phyloP scores from a whole-genome alignment of 1,140 invertebrate species.

The Rhyzopertha dominica region DNA sequence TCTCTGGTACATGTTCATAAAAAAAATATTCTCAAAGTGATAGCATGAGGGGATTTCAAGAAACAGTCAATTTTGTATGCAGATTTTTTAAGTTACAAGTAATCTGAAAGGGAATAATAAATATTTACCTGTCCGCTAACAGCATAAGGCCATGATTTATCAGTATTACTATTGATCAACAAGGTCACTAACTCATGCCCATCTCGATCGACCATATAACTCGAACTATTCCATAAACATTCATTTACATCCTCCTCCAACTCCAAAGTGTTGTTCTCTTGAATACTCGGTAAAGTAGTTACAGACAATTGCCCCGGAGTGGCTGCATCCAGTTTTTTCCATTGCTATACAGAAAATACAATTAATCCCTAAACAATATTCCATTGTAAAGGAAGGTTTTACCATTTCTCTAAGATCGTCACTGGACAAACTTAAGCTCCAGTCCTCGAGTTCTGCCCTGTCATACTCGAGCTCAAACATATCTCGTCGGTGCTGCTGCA shows the following conservation, averaged over 20 bases:
- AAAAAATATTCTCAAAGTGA: too few species aligned
- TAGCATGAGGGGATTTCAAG: too few species aligned
- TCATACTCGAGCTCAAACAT: slow-evolving; percentile 67
- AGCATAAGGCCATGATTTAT: slow-evolving; percentile 50
- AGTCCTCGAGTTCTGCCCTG: slow-evolving; percentile 70
- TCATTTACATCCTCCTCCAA: slow-evolving; percentile 68
- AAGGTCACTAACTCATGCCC: slow-evolving; percentile 50
- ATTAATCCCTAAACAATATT: neutral
- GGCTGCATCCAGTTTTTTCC: slow-evolving; percentile 48
- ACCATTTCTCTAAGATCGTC: slow-evolving; percentile 55
- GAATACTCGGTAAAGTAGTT: slow-evolving; percentile 63
- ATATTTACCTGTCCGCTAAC: too few species aligned
- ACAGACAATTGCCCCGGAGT: slow-evolving; percentile 56
- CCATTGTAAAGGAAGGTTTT: slow-evolving; percentile 18
- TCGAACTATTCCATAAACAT: slow-evolving; percentile 66
- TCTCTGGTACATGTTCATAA: too few species aligned
- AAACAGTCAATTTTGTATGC: too few species aligned
- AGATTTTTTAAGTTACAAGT: too few species aligned
- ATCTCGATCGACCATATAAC: slow-evolving; percentile 51
- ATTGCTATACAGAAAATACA: slow-evolving; percentile 3
- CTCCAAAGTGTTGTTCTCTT: slow-evolving; percentile 65
- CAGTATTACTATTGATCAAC: slow-evolving; percentile 39
- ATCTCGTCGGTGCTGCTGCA: slow-evolving; percentile 62
- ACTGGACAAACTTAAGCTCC: slow-evolving; percentile 67
- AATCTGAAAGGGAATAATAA: too few species aligned